A percentile compares a stretch with the other conserved stretches of the same genome.
Conservation (phyloP, 2,113 vertebrate genomes). For the Otocyon megalotis region DNA sequence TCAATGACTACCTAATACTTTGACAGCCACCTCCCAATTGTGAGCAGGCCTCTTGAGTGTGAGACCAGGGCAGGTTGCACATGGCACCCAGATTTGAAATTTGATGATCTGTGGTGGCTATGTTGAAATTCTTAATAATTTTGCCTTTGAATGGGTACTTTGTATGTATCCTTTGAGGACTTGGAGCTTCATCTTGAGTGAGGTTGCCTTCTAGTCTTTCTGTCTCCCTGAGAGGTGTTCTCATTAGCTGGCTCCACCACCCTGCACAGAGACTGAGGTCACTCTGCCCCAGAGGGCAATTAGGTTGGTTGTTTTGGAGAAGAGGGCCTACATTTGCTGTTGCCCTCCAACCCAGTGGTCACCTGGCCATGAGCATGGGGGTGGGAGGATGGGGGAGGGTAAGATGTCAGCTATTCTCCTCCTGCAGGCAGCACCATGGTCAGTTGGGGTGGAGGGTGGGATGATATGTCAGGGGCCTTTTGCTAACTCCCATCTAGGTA, state of each 20-base stretch:
- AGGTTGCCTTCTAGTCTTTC: too few species aligned
- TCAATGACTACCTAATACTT: background rate
- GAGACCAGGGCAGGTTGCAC: background rate
- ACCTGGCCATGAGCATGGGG: background rate
- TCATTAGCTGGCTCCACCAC: background rate
- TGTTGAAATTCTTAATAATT: background rate
- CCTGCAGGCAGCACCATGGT: fast-evolving
- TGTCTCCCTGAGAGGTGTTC: background rate
- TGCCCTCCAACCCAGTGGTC: background rate
- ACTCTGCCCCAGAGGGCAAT: background rate
- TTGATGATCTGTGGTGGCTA: too few species aligned
- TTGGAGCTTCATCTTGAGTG: background rate
- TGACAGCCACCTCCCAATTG: background rate
- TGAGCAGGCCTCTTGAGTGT: fast-evolving
- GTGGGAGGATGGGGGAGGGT: fast-evolving
- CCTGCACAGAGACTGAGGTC: background rate
- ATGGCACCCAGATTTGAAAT: fast-evolving
- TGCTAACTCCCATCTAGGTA: background rate
- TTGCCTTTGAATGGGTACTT: background rate
- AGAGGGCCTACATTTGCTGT: background rate
- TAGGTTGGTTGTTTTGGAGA: background rate
- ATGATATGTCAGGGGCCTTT: background rate
- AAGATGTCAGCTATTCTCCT: background rate
- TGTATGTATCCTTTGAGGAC: background rate
- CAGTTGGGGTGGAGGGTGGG: background rate